A percentile compares a stretch with the other conserved stretches of the same genome.
phyloP scores from a whole-genome alignment of 2,113 vertebrate species.

The Callocephalon fimbriatum region DNA sequence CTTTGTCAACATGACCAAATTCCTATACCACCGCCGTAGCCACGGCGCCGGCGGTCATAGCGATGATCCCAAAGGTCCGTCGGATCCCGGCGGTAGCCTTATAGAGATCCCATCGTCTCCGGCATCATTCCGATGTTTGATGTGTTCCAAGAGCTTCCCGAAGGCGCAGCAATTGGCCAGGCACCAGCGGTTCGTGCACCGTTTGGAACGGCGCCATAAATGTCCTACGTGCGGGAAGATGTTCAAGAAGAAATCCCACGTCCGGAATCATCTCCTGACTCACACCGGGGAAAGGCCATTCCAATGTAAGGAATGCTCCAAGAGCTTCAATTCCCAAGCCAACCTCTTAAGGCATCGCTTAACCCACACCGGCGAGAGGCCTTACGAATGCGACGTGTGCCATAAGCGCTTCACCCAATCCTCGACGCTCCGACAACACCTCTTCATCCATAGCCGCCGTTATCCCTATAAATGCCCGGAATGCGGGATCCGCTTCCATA shows the following conservation, averaged over 20 bases:
- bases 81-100: no score
- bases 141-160: no score
- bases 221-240: conserved; percentile 84
- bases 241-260: conserved; percentile 89
- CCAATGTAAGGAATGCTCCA: conserved; percentile 88
- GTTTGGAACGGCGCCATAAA: conserved; percentile 71
- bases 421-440: conserved; percentile 90
- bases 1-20: conserved; percentile 92
- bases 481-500: conserved; percentile 88
- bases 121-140: no score
- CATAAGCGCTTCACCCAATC: conserved; percentile 88
- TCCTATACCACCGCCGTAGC: conserved; percentile 91
- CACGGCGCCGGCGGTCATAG: conserved; percentile 77
- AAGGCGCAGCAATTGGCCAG: conserved; percentile 68
- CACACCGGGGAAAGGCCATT: conserved; percentile 91
- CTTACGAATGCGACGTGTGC: conserved; percentile 87
- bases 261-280: conserved; percentile 88
- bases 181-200: conserved; percentile 75
- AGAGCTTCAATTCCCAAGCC: conserved; percentile 87
- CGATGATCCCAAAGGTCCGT: neutral
- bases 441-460: conserved; percentile 79
- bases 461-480: conserved; percentile 89
- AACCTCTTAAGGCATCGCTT: conserved; percentile 88
- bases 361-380: conserved; percentile 87
- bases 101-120: neutral